Conservation (phyloP, 2,888 invertebrate species). For the Heliconius ismenius region DNA sequence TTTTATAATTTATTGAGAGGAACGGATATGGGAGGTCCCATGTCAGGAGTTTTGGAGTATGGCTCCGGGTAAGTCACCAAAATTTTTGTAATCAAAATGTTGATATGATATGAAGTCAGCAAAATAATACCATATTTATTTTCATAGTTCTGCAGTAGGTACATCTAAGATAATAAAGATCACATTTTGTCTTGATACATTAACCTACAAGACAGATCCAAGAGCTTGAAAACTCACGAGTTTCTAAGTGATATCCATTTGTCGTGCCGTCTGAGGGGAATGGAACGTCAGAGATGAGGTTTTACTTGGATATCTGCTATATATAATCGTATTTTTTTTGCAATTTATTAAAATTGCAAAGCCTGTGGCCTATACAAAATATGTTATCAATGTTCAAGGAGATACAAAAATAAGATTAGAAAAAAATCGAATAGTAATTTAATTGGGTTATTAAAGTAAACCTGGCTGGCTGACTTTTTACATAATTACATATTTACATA, state of each 20-base stretch:
- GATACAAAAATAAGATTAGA: background rate
- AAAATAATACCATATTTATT: too few species aligned
- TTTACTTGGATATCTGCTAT: background rate
- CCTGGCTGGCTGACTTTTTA: too few species aligned
- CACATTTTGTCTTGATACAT: conserved; percentile 10
- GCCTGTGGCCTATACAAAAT: too few species aligned
- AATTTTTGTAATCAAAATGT: too few species aligned
- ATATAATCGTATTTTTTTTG: background rate
- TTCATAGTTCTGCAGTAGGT: background rate
- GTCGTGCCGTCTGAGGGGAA: background rate
- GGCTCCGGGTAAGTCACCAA: too few species aligned
- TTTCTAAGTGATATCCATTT: conserved; percentile 20
- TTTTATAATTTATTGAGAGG: too few species aligned
- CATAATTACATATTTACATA: background rate
- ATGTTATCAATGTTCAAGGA: too few species aligned
- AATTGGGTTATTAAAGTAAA: background rate
- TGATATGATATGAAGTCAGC: too few species aligned
- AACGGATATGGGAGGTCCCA: too few species aligned
- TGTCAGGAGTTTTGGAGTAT: too few species aligned
- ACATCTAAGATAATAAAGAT: background rate
- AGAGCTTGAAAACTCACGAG: conserved; percentile 13
- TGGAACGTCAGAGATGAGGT: background rate
- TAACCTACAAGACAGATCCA: conserved; percentile 24
- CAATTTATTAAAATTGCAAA: too few species aligned
- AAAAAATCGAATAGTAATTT: background rate